Conservation (phyloP, 2,888 invertebrate genomes). For the Pharmacophagus antenor region DNA sequence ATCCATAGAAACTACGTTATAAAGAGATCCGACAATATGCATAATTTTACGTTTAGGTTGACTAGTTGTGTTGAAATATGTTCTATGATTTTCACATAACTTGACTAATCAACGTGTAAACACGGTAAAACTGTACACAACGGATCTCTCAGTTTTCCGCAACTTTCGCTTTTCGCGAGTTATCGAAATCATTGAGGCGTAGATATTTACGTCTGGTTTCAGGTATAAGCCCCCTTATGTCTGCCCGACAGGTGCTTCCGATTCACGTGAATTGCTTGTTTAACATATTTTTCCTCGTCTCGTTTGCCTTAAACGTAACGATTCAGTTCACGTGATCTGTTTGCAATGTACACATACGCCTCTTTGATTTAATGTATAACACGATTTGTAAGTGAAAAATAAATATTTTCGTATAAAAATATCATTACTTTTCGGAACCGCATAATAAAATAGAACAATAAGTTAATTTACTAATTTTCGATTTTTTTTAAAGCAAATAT, state of each 20-base stretch:
- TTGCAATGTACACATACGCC: slow-evolving; percentile 39
- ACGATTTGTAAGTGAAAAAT: too few species aligned
- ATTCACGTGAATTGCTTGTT: slow-evolving; percentile 72
- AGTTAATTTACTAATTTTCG: too few species aligned
- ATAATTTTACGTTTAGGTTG: not conserved
- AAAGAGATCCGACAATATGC: not conserved
- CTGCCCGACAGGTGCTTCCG: slow-evolving; percentile 63
- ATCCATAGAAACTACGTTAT: too few species aligned
- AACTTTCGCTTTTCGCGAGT: slow-evolving; percentile 31
- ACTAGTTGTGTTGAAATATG: not conserved
- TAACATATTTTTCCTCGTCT: slow-evolving; percentile 72
- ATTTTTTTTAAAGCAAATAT: too few species aligned
- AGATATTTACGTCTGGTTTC: slow-evolving; percentile 40
- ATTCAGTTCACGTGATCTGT: slow-evolving; percentile 55
- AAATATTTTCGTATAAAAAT: too few species aligned
- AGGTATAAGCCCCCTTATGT: slow-evolving; percentile 42
- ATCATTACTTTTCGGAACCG: too few species aligned
- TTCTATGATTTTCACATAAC: not conserved
- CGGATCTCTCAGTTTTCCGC: slow-evolving; percentile 27
- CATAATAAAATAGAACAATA: too few species aligned
- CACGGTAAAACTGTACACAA: slow-evolving; percentile 19
- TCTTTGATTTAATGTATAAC: slow-evolving; percentile 6
- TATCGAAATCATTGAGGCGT: slow-evolving; percentile 28
- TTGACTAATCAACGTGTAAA: not conserved
- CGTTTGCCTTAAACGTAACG: slow-evolving; percentile 66